Base-by-base conservation (phyloP, 2,888 invertebrate species). In the Caenorhabditis sp. region DNA sequence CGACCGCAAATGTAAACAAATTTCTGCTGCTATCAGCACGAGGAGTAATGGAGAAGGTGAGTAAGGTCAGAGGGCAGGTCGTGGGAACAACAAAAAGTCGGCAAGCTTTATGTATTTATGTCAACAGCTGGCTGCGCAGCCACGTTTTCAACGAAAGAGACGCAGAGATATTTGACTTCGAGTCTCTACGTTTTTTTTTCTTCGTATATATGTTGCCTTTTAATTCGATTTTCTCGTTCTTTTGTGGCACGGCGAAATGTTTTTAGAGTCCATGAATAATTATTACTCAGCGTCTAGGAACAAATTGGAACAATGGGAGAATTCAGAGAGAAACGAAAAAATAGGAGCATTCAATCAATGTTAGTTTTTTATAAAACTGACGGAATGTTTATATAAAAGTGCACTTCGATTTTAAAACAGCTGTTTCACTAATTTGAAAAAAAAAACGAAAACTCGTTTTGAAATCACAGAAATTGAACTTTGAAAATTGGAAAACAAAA, bases 161-260 rank as follows among this genome's bases (percentile, higher is more conserved):
- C 43, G 43, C 43, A 43, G 43, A 43, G 14, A 31, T 36, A 12
- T 59, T 59, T 27, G 43, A n/a, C n/a, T n/a, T n/a, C n/a, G n/a
- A n/a, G n/a, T n/a, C n/a, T n/a, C n/a, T 31, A 31, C 10, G 17
- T 38, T 10, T 38, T 38, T 23, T 14, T 25, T 56, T 43, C 21
- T n/a, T 27, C 56, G 57, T 63, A 56, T 63, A 54, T 56, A 56
- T 63, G 57, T 56, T 57, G 43, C 54, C 56, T 38, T 23, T 26
- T 20, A 17, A 20, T 43, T 49, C 57, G 17, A 43, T 21, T 49
- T 14, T 26, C 17, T 52, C 14, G 17, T 50, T 52, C 53, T 61
- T 31, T 58, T 49, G 49, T 17, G n/a, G n/a, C n/a, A n/a, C n/a
- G n/a, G n/a, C n/a, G n/a, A n/a, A n/a, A n/a, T n/a, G n/a, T n/a